Conservation (phyloP, 2,888 invertebrate species). For the Clusia tigrina region DNA sequence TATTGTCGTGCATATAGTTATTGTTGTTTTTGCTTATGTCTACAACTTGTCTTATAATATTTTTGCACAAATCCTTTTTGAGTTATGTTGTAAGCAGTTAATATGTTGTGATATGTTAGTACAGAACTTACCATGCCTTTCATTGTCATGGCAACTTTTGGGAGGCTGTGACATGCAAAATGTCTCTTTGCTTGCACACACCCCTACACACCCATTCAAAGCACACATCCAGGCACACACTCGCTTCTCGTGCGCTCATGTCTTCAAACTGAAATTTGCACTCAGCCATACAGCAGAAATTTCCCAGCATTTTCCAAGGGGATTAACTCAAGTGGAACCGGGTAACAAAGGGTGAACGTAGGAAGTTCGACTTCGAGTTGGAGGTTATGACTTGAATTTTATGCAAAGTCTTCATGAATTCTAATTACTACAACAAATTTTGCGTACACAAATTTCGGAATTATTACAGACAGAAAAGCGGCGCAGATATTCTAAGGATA, state of each 20-base stretch:
- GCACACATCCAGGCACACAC: neutral
- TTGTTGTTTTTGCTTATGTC: neutral
- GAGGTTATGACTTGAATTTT: constrained; percentile 15
- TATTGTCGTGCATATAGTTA: neutral
- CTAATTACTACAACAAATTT: constrained; percentile 25
- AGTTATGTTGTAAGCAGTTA: neutral
- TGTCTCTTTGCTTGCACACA: constrained; percentile 3
- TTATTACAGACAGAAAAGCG: neutral
- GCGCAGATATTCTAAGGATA: too few relatives aligned
- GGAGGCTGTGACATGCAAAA: neutral
- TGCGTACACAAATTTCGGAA: constrained; percentile 10
- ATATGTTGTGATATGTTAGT: neutral
- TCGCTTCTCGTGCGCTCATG: neutral
- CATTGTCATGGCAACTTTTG: constrained; percentile 4
- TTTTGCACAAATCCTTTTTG: constrained; percentile 17
- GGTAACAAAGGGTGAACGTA: constrained; percentile 11
- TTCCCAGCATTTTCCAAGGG: constrained; percentile 13
- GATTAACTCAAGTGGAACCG: constrained; percentile 26
- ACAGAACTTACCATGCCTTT: constrained; percentile 16
- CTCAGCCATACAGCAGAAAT: neutral
- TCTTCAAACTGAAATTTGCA: neutral
- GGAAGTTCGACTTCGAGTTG: neutral
- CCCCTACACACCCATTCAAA: too few relatives aligned
- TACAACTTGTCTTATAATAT: neutral
- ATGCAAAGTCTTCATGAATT: constrained; percentile 30